Evolutionary conservation across 2,113 vertebrate genomes (phyloP).

Genomic region (Odobenus rosmarus): DNA sequence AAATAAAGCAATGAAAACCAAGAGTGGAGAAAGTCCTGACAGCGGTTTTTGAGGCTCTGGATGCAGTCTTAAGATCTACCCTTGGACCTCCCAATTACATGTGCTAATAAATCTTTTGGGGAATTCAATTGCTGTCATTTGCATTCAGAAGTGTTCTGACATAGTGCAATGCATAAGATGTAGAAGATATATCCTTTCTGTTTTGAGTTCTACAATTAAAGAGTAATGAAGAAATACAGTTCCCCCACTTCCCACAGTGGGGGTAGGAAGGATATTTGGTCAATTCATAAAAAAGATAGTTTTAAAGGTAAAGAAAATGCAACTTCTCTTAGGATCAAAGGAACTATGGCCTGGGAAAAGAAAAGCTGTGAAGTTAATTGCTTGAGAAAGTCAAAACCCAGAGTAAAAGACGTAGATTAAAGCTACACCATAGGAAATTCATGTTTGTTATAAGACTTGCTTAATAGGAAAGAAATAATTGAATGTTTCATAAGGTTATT

Average conservation of each 20-base stretch:
- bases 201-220: constrained; percentile 3
- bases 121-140: background rate
- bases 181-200: background rate
- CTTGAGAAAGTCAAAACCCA: background rate
- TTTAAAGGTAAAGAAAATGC: constrained; percentile 22
- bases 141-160: background rate
- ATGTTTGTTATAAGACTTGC: background rate
- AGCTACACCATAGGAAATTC: background rate
- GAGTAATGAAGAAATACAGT: constrained; percentile 9
- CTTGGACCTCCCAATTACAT: background rate
- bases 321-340: constrained; percentile 32
- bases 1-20: constrained; percentile 3
- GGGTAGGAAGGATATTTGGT: background rate
- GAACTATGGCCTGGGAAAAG: background rate
- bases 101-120: background rate
- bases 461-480: background rate
- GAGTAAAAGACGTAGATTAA: background rate
- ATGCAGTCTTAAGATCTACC: background rate
- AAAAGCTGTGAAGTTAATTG: background rate
- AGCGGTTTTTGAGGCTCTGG: background rate
- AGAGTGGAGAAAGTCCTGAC: background rate
- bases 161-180: background rate
- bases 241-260: background rate
- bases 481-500: background rate
- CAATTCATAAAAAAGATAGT: background rate